Evolutionary conservation across 2,797 vertebrate genomes (phyloP).

Genomic region (Margarornis squamiger): DNA sequence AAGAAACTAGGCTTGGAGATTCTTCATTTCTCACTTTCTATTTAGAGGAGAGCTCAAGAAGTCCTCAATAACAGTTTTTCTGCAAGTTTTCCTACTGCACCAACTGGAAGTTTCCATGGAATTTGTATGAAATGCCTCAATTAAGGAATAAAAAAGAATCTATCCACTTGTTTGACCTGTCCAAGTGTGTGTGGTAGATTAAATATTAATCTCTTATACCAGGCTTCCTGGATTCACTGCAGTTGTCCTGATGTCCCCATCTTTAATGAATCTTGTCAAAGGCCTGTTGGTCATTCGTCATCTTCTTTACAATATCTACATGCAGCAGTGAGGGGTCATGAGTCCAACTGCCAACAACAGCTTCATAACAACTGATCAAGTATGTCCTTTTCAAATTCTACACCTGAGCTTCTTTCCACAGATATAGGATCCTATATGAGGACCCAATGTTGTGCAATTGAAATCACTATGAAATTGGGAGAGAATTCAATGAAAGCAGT

Average conservation of each 20-base stretch:
- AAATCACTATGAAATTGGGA: background rate
- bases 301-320: background rate
- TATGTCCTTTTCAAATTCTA: fast-evolving
- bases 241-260: background rate
- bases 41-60: background rate
- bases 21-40: background rate
- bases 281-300: background rate
- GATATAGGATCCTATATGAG: background rate
- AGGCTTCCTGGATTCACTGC: background rate
- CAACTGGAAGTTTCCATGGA: background rate
- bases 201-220: background rate
- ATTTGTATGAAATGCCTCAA: background rate
- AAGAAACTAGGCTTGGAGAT: background rate
- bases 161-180: background rate
- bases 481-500: background rate
- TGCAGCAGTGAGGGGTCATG: background rate
- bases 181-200: background rate
- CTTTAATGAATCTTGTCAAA: background rate
- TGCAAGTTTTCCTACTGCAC: background rate
- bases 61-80: background rate
- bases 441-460: background rate
- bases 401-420: background rate
- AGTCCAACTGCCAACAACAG: background rate
- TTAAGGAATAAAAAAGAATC: background rate
- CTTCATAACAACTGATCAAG: background rate